Base-by-base conservation (phyloP, 1,140 invertebrate species). In the Gonioctena quinquepunctata region DNA sequence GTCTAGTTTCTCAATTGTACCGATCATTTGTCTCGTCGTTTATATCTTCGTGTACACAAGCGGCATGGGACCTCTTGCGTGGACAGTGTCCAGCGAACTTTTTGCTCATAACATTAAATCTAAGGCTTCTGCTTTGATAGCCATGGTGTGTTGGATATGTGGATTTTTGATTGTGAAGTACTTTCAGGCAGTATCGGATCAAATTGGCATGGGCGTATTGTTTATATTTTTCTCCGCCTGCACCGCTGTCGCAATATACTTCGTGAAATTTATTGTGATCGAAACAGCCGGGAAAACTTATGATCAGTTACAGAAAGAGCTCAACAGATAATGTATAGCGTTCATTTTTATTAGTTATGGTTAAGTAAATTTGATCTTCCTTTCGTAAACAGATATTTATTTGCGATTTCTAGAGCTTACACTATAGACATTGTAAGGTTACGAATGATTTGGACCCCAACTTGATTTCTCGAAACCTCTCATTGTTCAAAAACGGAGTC, bases 41-140 rank as follows among this genome's bases (percentile, higher is more conserved):
- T 81, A 77, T 54, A 79, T 80, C 19, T 59, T 78, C 3, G 69
- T 72, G 7, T 81, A 80, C 26, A 78, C 75, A 19, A 67, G 72
- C 13, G 93, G 92, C 2, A 91, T 93, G 75, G 94, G 94, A 0
- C 92, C 94, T 0, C 82, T 96, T 6, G 92, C 93, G 0, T 95
- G 94, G 93, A 88, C 93, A 0, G 87, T 96, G 25, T 90, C 94
- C 86, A 90, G 90, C 1, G 93, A 96, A 82, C 87, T 95, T 72
- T 93, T 95, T 73, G 89, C 94, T 1, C 84, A 89, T 0, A 89
- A 90, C 72, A 89, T 93, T 1, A 91, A 93, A 78, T 90, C 91
- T 0, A 83, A 88, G 1, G 93, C 92, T 1, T 90, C 91, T 1
- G 88, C 91, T 0, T 84, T 94, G 3, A 90, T 91, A 0, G 89